Conservation (phyloP, 2,888 invertebrate species). For the Allygus modestus region DNA sequence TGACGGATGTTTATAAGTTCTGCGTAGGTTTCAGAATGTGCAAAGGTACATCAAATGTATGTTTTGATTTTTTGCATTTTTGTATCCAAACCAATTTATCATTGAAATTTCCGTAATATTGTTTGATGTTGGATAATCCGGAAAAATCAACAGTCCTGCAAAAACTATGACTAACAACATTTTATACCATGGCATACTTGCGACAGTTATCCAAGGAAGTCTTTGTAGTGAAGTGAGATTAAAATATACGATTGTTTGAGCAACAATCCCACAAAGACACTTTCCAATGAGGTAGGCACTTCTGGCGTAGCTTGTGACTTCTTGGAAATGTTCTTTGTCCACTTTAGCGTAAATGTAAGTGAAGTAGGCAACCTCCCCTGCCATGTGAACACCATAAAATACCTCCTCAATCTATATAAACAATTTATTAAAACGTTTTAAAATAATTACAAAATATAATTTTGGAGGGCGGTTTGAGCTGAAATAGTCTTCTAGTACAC, state of each 20-base stretch:
- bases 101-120: no score
- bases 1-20: no score
- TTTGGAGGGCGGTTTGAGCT: no score
- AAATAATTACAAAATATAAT: no score
- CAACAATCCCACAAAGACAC: constrained; percentile 84
- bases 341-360: constrained; percentile 97
- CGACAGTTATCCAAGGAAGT: constrained; percentile 81
- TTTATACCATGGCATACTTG: constrained; percentile 58
- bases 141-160: no score
- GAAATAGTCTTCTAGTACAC: no score
- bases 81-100: no score
- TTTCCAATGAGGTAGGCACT: constrained; percentile 90
- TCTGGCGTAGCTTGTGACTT: constrained; percentile 91
- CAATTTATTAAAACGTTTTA: neutral
- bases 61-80: no score
- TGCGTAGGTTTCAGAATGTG: no score
- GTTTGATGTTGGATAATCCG: no score
- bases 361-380: constrained; percentile 94
- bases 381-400: constrained; percentile 89
- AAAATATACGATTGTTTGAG: constrained; percentile 85
- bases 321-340: constrained; percentile 80
- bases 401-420: constrained; percentile 79
- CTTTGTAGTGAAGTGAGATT: constrained; percentile 83
- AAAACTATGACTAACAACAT: no score
- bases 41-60: no score